Evolutionary conservation across 2,113 vertebrate genomes (phyloP).

Genomic region (Alectura lathami): DNA sequence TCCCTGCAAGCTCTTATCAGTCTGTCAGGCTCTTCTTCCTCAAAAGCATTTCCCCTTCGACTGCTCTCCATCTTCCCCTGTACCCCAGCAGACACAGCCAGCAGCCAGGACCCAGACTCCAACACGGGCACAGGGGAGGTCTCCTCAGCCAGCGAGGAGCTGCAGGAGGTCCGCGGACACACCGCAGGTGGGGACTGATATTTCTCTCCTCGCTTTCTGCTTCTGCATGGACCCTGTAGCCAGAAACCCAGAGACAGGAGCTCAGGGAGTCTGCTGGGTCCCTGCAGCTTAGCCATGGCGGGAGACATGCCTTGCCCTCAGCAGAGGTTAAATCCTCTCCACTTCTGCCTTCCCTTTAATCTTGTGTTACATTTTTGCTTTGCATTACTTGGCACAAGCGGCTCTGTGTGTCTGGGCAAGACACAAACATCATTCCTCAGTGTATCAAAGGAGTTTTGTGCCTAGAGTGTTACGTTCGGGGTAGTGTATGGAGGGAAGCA

Average conservation of each 20-base stretch:
- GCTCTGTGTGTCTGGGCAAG: not conserved
- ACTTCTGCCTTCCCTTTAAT: not conserved
- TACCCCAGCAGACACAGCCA: not conserved
- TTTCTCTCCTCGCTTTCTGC: not conserved
- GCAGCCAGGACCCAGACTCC: not conserved
- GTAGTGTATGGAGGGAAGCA: not conserved
- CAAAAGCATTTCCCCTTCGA: not conserved
- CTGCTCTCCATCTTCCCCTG: not conserved
- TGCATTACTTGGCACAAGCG: not conserved
- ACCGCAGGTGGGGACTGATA: not conserved
- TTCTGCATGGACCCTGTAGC: not conserved
- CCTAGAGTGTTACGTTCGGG: not conserved
- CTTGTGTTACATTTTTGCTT: not conserved
- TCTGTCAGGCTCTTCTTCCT: not conserved
- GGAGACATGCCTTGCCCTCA: not conserved
- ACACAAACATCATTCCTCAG: not conserved
- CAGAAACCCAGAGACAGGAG: accelerated
- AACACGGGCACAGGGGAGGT: not conserved
- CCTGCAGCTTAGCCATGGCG: not conserved
- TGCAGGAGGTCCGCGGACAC: not conserved
- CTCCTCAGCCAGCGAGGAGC: accelerated
- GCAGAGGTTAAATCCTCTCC: not conserved
- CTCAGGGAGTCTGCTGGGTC: not conserved
- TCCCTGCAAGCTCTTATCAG: not conserved
- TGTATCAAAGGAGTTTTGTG: not conserved